These are phyloP conservation scores for Etheostoma cragini DNA, from an alignment of 2,113 vertebrate species.

Conservation along the genomic window DNA sequence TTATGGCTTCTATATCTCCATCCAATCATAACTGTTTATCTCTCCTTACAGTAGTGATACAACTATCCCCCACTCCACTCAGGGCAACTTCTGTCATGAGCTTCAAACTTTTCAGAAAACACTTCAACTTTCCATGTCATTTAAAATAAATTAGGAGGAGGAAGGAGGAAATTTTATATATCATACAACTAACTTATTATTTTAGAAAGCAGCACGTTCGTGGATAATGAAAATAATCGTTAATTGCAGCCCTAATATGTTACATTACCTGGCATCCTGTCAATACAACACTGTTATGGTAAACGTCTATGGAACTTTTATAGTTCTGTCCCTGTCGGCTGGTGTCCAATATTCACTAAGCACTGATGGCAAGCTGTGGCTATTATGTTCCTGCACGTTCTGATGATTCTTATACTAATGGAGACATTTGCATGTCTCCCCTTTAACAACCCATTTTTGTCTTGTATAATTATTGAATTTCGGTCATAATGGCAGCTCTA, in stretches of 20 bases:
- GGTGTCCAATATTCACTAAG: conserved; percentile 9
- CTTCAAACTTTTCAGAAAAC: neutral
- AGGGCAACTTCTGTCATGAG: neutral
- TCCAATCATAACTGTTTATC: neutral
- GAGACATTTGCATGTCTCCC: neutral
- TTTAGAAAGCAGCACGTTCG: no score
- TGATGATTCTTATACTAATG: conserved; percentile 7
- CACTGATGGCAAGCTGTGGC: conserved; percentile 1
- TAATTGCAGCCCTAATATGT: neutral
- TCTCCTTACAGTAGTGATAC: neutral
- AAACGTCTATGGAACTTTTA: neutral
- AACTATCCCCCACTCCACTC: conserved; percentile 9
- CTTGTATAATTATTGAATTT: neutral
- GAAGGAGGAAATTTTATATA: neutral
- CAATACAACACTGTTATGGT: neutral
- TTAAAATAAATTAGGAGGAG: neutral
- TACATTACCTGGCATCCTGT: neutral
- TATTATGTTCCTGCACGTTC: conserved; percentile 1
- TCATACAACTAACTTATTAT: no score
- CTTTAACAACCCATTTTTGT: neutral
- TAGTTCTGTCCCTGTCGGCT: neutral
- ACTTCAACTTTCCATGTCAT: neutral
- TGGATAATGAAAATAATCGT: no score
- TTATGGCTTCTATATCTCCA: neutral
- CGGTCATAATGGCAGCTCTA: neutral